Evolutionary conservation across 2,888 invertebrate species (phyloP).

Genomic region (Cheilosia urbana): DNA sequence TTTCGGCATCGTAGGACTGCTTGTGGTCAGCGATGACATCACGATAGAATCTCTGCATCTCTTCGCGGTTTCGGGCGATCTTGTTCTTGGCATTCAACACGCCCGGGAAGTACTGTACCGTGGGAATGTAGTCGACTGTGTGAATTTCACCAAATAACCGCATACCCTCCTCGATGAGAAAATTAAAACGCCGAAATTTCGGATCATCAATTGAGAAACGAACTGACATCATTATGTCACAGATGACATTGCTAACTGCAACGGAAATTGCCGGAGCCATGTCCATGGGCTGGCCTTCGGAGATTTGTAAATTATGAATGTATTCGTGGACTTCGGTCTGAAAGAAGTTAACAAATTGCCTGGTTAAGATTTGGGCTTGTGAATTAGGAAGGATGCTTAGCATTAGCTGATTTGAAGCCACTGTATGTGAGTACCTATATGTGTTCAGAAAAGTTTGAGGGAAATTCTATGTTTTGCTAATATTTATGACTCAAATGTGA

Average conservation of each 20-base stretch:
- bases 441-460: no score
- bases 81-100: conserved; percentile 87
- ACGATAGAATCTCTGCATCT: conserved; percentile 94
- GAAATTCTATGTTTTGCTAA: no score
- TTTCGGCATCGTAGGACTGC: conserved; percentile 89
- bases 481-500: no score
- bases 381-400: no score
- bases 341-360: background rate
- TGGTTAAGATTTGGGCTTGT: background rate
- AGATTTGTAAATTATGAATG: conserved; percentile 87
- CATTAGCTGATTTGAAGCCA: background rate
- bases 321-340: conserved; percentile 91
- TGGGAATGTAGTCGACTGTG: conserved; percentile 92
- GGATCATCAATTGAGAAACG: conserved; percentile 91
- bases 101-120: conserved; percentile 88
- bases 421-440: no score
- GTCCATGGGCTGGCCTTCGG: conserved; percentile 89
- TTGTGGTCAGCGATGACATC: conserved; percentile 93
- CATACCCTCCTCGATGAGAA: conserved; percentile 96
- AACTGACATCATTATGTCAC: conserved; percentile 94
- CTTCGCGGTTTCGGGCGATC: conserved; percentile 89
- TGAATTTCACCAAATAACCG: conserved; percentile 92
- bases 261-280: conserved; percentile 91
- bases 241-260: conserved; percentile 95
- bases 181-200: conserved; percentile 91